A percentile compares a stretch with the other conserved stretches of the same genome.
These are phyloP conservation scores for Pungitius pungitius DNA, from an alignment of 2,113 vertebrate genomes.

Conservation along the genomic window DNA sequence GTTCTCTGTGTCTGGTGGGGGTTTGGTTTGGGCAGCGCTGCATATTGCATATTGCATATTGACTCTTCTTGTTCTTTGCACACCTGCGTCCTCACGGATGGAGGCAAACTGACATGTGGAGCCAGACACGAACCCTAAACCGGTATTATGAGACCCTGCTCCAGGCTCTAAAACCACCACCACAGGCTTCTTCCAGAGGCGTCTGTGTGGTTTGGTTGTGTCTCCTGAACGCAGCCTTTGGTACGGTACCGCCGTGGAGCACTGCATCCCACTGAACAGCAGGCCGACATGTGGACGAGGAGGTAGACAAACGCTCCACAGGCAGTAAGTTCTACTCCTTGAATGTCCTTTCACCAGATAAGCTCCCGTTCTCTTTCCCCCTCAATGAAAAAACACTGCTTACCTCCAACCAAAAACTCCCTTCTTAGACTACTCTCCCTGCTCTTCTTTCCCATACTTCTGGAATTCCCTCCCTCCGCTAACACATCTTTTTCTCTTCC, in stretches of 20 bases:
- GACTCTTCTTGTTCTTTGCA: not conserved
- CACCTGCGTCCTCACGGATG: not conserved
- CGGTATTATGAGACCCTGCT: too few relatives aligned
- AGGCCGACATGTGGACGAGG: conserved; percentile 36
- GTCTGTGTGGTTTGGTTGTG: too few relatives aligned
- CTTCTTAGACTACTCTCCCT: not conserved
- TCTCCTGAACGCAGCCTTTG: too few relatives aligned
- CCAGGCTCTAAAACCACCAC: too few relatives aligned
- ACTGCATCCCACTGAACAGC: conserved; percentile 31
- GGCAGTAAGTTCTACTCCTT: conserved; percentile 14
- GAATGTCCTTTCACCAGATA: conserved; percentile 31
- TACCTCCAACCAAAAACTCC: not conserved
- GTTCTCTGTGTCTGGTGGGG: conserved; percentile 54
- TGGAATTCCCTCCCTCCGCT: not conserved
- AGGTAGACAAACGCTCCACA: conserved; percentile 57
- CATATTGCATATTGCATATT: not conserved
- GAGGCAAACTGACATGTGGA: not conserved
- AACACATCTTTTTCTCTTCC: not conserved
- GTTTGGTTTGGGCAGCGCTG: conserved; percentile 62
- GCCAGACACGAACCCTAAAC: too few relatives aligned
- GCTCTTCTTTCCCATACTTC: not conserved
- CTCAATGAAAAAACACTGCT: not conserved
- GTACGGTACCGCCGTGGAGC: too few relatives aligned
- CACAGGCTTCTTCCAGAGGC: too few relatives aligned
- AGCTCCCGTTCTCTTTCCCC: conserved; percentile 1